Percentiles rank a stretch among this genome's conserved stretches.
Conservation (phyloP, 2,888 invertebrate species). For the Stomorhina lunata region DNA sequence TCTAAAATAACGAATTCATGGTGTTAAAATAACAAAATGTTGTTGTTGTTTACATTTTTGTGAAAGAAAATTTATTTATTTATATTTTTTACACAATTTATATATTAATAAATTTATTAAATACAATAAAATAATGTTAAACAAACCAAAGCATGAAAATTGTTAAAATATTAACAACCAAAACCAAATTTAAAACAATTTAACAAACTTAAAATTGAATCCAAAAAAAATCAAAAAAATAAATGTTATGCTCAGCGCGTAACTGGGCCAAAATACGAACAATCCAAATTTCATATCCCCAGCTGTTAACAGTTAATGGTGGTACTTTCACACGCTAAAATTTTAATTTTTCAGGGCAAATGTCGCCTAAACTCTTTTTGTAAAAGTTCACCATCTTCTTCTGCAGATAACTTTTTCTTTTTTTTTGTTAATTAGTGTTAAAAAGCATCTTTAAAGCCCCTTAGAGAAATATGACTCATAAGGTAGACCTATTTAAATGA, state of each 20-base stretch:
- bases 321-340: constrained; percentile 35
- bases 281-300: not conserved
- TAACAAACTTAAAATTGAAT: not conserved
- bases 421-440: not conserved
- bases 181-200: not conserved
- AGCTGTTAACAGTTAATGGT: no score
- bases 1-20: no score
- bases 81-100: no score
- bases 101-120: no score
- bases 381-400: not conserved
- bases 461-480: not conserved
- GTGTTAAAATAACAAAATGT: no score
- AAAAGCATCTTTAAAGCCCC: not conserved
- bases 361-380: not conserved
- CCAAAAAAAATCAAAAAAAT: constrained; percentile 9
- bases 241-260: constrained; percentile 63
- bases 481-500: not conserved
- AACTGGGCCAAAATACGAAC: constrained; percentile 63
- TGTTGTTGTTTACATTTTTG: no score
- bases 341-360: not conserved
- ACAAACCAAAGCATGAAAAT: not conserved
- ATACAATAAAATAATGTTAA: not conserved
- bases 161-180: not conserved
- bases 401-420: not conserved
- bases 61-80: no score